A percentile compares a stretch with the other conserved stretches of the same genome.
Evolutionary conservation across 2,888 invertebrate species (phyloP).

Genomic region (Cistogaster globosa): DNA sequence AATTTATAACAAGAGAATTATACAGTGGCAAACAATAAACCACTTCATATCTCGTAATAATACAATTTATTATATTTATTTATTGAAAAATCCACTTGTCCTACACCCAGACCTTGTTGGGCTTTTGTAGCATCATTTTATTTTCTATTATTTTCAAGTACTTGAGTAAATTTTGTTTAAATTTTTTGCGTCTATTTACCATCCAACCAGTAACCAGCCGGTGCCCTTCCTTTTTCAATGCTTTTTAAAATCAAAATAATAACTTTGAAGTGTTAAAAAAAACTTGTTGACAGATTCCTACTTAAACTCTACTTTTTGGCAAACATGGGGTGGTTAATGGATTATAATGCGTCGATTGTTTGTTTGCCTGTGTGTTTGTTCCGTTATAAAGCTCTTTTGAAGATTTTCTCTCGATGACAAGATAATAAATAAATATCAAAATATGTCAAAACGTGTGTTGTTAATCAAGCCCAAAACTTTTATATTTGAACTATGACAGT

Average conservation of each 20-base stretch:
- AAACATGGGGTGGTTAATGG: conserved; percentile 44
- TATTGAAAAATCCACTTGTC: conserved; percentile 75
- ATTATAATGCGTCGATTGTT: conserved; percentile 47
- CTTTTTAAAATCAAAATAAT: conserved; percentile 59
- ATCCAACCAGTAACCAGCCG: conserved; percentile 23
- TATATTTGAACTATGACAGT: conserved; percentile 36
- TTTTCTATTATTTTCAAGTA: conserved; percentile 59
- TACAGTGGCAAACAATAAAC: conserved; percentile 61
- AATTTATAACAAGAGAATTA: conserved; percentile 45
- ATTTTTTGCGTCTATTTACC: conserved; percentile 41
- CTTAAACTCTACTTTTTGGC: conserved; percentile 46
- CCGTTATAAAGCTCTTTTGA: conserved; percentile 52
- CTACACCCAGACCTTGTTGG: conserved; percentile 49
- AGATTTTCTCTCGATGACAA: conserved; percentile 75
- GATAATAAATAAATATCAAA: conserved; percentile 82
- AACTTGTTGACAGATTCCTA: conserved; percentile 62
- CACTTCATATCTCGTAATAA: conserved; percentile 66
- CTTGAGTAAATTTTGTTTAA: conserved; percentile 64
- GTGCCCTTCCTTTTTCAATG: conserved; percentile 15
- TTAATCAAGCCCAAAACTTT: conserved; percentile 64
- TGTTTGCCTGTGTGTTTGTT: conserved; percentile 34
- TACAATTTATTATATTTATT: conserved; percentile 72
- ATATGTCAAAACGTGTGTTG: conserved; percentile 79
- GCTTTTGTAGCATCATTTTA: conserved; percentile 61
- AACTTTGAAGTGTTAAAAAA: conserved; percentile 66